Conservation (phyloP, 2,797 vertebrate genomes). For the Carapus acus region DNA sequence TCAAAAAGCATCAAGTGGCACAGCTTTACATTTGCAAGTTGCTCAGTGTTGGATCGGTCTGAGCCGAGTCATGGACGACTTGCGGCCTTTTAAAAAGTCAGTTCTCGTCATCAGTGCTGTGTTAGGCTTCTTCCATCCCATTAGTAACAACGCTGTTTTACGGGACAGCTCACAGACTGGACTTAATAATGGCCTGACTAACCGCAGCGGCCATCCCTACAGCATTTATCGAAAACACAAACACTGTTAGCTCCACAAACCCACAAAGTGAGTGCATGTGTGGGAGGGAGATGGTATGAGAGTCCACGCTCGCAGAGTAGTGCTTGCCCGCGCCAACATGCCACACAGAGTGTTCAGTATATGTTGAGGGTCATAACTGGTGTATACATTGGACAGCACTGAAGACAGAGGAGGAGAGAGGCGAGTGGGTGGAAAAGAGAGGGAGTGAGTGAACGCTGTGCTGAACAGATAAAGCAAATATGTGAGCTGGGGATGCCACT, state of each 20-base stretch:
- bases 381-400: conserved; percentile 20
- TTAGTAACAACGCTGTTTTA: conserved; percentile 13
- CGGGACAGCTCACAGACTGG: not conserved
- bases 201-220: not conserved
- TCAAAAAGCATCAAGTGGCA: not conserved
- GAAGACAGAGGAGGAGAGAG: not conserved
- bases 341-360: conserved; percentile 13
- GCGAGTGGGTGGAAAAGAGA: not conserved
- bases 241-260: conserved; percentile 5
- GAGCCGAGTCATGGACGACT: too few species aligned
- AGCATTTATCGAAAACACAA: conserved; percentile 8
- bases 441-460: conserved; percentile 12
- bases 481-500: conserved; percentile 43
- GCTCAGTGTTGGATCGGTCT: too few species aligned
- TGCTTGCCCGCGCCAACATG: conserved; percentile 5
- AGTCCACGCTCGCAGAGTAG: conserved; percentile 7
- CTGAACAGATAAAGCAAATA: conserved; percentile 40
- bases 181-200: not conserved
- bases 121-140: too few species aligned
- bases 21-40: not conserved
- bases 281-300: conserved; percentile 14
- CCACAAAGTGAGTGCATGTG: conserved; percentile 22
- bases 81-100: not conserved
- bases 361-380: conserved; percentile 19
- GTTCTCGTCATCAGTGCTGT: not conserved